Conservation (phyloP, 2,797 vertebrate genomes). For the Pelobates cultripes region DNA sequence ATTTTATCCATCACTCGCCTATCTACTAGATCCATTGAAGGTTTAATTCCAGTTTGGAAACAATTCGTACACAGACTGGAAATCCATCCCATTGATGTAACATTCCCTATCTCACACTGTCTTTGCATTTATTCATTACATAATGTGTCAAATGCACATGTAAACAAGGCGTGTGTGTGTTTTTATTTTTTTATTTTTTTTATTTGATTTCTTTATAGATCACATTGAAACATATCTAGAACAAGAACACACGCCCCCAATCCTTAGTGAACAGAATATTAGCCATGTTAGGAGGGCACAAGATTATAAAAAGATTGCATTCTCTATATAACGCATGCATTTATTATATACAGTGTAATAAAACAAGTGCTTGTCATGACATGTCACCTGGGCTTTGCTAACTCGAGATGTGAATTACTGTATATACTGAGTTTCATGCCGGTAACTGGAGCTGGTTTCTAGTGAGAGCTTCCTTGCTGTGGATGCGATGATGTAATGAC, state of each 20-base stretch:
- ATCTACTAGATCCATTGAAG: neutral
- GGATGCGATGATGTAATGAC: conserved; percentile 51
- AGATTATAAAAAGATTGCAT: too few species aligned
- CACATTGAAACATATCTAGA: neutral
- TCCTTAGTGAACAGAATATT: too few species aligned
- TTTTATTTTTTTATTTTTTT: too few species aligned
- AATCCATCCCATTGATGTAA: conserved; percentile 4
- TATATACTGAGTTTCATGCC: conserved; percentile 15
- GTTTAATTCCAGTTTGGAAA: neutral
- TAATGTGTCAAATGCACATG: conserved; percentile 44
- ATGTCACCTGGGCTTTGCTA: neutral
- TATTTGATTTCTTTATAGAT: conserved; percentile 15
- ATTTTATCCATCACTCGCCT: too few species aligned
- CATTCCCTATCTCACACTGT: conserved; percentile 13
- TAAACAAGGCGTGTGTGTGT: neutral
- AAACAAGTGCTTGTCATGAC: conserved; percentile 3
- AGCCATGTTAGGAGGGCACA: too few species aligned
- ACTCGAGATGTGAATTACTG: conserved; percentile 14
- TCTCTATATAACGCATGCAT: neutral
- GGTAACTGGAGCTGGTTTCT: conserved; percentile 27
- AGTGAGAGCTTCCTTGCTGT: conserved; percentile 36
- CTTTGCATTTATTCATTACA: conserved; percentile 9
- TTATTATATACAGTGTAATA: neutral
- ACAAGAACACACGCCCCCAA: too few species aligned
- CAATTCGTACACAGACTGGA: neutral